phyloP scores from a whole-genome alignment of 1,140 invertebrate genomes.

The Gonioctena quinquepunctata region DNA sequence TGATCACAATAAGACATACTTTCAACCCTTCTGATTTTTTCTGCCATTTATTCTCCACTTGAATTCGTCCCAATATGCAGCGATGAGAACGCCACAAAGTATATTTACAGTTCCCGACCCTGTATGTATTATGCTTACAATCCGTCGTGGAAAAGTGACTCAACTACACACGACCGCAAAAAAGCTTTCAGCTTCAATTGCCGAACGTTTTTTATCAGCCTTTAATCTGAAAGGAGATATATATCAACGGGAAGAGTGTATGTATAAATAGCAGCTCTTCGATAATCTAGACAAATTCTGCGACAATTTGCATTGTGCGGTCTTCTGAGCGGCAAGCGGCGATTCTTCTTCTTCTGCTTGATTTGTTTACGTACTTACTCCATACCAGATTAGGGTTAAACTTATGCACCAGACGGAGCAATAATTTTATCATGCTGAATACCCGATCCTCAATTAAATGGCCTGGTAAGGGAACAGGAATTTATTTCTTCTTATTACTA shows the following conservation, averaged over 20 bases:
- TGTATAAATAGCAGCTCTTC: slow-evolving; percentile 36
- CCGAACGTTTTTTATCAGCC: slow-evolving; percentile 7
- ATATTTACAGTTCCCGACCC: no score
- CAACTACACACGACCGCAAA: not conserved
- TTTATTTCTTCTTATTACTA: slow-evolving; percentile 40
- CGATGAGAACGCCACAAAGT: no score
- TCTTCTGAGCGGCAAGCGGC: slow-evolving; percentile 27
- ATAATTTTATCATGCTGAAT: slow-evolving; percentile 48
- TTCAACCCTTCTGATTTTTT: no score
- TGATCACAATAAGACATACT: no score
- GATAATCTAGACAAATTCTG: slow-evolving; percentile 55
- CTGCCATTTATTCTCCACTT: no score
- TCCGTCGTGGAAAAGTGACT: not conserved
- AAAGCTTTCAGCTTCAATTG: not conserved
- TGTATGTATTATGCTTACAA: no score
- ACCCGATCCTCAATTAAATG: slow-evolving; percentile 50
- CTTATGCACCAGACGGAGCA: slow-evolving; percentile 42
- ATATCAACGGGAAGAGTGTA: slow-evolving; percentile 38
- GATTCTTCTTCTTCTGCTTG: slow-evolving; percentile 27
- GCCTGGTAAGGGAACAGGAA: slow-evolving; percentile 35
- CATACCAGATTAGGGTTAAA: slow-evolving; percentile 49
- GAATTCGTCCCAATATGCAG: no score
- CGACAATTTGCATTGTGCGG: slow-evolving; percentile 54
- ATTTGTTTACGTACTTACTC: slow-evolving; percentile 51
- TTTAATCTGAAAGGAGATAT: slow-evolving; percentile 32